These are phyloP conservation scores for Drosophila oshimai DNA, from an alignment of 1,140 invertebrate species.

Conservation along the genomic window DNA sequence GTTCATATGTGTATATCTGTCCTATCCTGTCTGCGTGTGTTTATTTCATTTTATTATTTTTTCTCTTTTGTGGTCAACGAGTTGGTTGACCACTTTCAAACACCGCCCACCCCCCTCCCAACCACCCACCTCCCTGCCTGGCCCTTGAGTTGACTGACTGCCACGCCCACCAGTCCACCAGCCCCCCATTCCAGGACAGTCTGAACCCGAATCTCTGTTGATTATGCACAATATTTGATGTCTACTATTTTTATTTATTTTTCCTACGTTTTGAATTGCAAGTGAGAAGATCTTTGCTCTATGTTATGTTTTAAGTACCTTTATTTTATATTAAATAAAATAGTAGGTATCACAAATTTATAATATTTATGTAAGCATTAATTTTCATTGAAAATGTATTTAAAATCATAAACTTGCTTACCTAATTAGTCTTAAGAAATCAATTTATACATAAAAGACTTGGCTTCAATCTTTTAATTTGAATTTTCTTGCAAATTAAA, in stretches of 20 bases:
- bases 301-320: too few relatives aligned
- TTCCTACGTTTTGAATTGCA: background rate
- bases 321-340: too few relatives aligned
- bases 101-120: conserved; percentile 42
- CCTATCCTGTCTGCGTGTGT: conserved; percentile 56
- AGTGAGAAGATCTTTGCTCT: too few relatives aligned
- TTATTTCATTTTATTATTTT: conserved; percentile 80
- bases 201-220: conserved; percentile 7
- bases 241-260: background rate
- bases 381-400: too few relatives aligned
- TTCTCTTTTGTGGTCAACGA: conserved; percentile 78
- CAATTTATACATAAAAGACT: too few relatives aligned
- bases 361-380: too few relatives aligned
- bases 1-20: conserved; percentile 9
- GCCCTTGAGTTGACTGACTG: conserved; percentile 11
- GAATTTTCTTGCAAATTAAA: too few relatives aligned
- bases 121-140: background rate
- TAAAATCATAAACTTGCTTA: too few relatives aligned
- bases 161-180: conserved; percentile 1
- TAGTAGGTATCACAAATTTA: too few relatives aligned
- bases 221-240: conserved; percentile 11
- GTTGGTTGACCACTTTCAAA: conserved; percentile 81
- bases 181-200: background rate
- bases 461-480: too few relatives aligned
- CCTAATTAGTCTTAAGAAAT: too few relatives aligned